Evolutionary conservation across 1,140 invertebrate genomes (phyloP), one percentile per base, ranked within the genome.

Genomic region (Neocloeon triangulifer): DNA sequence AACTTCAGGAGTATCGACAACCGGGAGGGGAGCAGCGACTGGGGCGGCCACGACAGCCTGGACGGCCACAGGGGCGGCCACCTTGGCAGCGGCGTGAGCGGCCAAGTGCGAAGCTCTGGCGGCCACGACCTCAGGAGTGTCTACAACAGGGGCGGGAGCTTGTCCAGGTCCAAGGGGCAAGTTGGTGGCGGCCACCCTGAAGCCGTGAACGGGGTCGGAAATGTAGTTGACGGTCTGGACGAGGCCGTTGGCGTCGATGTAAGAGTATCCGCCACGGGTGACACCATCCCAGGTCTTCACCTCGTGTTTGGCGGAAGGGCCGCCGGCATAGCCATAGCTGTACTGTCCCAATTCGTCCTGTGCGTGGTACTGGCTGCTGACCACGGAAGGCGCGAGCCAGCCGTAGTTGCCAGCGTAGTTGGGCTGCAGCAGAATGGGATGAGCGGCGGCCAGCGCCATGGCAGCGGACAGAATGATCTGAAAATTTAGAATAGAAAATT

Each of bases 181-280:
- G 47, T 72, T 70, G 12, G 64, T 69, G 13, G 62, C 67, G 8
- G 64, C 58, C 7, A 68, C 66, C 21, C 65, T 55, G 52, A 73
- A 73, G 25, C 69, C 69, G 31, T 57, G 55, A 25, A 25, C 6
- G 23, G 23, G 23, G 23, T 45, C 42, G 15, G 42, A 38, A 16
- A 40, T 28, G 27, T 43, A 43, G 25, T 33, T 39, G 33, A 42
- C 43, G 19, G 19, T 38, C 37, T 47, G 45, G 16, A 44, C 25
- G 16, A 56, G 41, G 8, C 58, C 58, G 31, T 59, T 53, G 3
- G 54, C 50, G 37, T 61, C 58, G 8, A 60, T 38, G 39, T 61
- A 61, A 3, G 52, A 53, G 37, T 59, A 58, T 10, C 48, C 50
- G 2, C 44, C 44, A 3, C 38, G 35, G 28, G 45, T 42, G 25